Base-by-base conservation (phyloP, 2,113 vertebrate genomes). In the Rynchops niger region DNA sequence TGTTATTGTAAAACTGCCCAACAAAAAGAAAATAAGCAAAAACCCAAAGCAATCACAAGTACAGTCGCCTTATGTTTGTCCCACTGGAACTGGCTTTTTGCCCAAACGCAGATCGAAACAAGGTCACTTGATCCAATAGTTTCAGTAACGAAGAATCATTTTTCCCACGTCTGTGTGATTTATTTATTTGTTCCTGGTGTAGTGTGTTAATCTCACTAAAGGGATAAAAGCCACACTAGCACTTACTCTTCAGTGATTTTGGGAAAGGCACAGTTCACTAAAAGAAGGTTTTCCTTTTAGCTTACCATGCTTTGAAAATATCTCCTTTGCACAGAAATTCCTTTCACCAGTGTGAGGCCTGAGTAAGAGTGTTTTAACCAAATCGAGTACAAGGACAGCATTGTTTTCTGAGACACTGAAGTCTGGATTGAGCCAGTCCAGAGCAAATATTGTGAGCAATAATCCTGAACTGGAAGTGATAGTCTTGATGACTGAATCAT, bases 121-220 rank as follows among this genome's bases (percentile, higher is more conserved):
- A 94, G 43, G 73, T 77, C 73, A 81, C 22, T 86, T 59, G n/a
- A 82, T 74, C 67, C 47, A 89, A 70, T 2, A 79, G 17, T 79
- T 93, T 80, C 72, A 32, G 38, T 53, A 70, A 80, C 88, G 63
- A 80, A 81, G 25, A 90, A 81, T 52, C 2, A n/a, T 73, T 69
- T 95, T 86, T 73, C 62, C 61, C 83, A 73, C 1, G 1, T 86
- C 80, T 88, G 25, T 70, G 30, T 81, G 61, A 85, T 87, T 92
- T 79, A 90, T 94, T 88, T 90, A 72, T 94, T 93, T 88, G 88
- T 84, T 96, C 90, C 93, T 58, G 25, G 16, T 76, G 34, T 42
- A 50, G 77, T 19, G 17, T 12, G 3, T 61, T 84, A 81, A 72
- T 55, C 27, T 94, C 80, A 73, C 89, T 42, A 45, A 52, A 50